These are phyloP conservation scores for Macrocentrus cingulum DNA, from an alignment of 1,140 invertebrate species.

Conservation along the genomic window DNA sequence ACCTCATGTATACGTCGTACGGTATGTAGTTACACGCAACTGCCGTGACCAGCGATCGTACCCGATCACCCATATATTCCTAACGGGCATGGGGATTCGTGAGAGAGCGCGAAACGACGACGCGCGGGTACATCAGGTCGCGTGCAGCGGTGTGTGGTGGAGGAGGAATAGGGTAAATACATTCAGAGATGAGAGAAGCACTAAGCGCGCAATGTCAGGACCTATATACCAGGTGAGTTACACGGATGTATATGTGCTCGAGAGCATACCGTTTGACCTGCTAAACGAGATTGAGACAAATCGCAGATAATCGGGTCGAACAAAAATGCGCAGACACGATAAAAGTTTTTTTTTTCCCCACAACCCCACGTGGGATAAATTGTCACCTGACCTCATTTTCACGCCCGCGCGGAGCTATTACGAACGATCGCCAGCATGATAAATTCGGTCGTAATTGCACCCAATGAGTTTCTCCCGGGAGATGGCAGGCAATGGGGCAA, in stretches of 20 bases:
- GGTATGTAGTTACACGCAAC: slow-evolving; percentile 32
- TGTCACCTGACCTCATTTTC: slow-evolving; percentile 17
- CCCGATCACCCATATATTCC: slow-evolving; percentile 34
- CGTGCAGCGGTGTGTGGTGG: neutral
- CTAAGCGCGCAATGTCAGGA: neutral
- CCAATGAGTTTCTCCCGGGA: slow-evolving; percentile 32
- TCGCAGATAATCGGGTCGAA: slow-evolving; percentile 21
- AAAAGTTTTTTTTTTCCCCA: slow-evolving; percentile 16
- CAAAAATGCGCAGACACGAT: neutral
- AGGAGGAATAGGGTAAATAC: neutral
- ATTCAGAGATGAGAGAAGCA: too few relatives aligned
- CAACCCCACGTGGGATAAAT: slow-evolving; percentile 8
- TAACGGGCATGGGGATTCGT: slow-evolving; percentile 30
- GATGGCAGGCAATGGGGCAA: slow-evolving; percentile 19
- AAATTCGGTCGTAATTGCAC: slow-evolving; percentile 33
- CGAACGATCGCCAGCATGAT: slow-evolving; percentile 25
- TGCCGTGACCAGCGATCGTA: slow-evolving; percentile 30
- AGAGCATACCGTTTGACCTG: neutral
- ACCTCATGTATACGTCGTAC: slow-evolving; percentile 21
- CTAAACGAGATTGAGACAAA: slow-evolving; percentile 6
- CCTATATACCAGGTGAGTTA: slow-evolving; percentile 5
- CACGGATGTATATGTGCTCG: neutral
- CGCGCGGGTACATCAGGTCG: slow-evolving; percentile 8
- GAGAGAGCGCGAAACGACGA: slow-evolving; percentile 23
- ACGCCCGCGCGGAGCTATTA: neutral